Evolutionary conservation across 2,888 invertebrate genomes (phyloP), one percentile per base, ranked within the genome.

Genomic region (Plagodis pulveraria): DNA sequence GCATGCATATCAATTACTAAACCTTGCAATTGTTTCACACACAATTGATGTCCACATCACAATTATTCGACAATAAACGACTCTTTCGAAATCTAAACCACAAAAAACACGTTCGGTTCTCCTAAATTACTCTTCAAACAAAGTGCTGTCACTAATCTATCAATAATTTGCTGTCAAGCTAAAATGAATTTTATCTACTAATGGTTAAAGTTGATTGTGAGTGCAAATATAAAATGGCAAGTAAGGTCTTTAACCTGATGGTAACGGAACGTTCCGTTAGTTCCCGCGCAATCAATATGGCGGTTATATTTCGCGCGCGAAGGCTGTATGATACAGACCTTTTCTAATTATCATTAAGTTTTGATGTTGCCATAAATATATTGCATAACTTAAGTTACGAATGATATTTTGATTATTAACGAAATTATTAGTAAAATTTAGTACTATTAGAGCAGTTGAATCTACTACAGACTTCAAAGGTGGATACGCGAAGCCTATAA

Each of bases 271-370:
- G 54, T 65, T 75, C 83, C 81, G 83, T 84, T 84, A 83, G 61
- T 77, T 77, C 72, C 70, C 77, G 77, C 79, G 76, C 76, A 78
- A 77, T 76, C 78, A 80, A 75, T 77, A 81, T 80, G 82, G 81
- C 76, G 69, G 58, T 40, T 36, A 49, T 55, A 65, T 70, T 72
- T 66, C 58, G 72, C 72, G 70, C 67, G 74, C 66, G 61, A 68
- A 69, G 38, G 70, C 65, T 56, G 33, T 40, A 68, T 69, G 66
- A 64, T 72, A 63, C 59, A 50, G 66, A 56, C 52, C 49, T 58
- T 40, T 40, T 8, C 10, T 40, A 9, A 6, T 40, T 0, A 6
- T 40, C 10, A 22, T 22, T 1, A 22, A 22, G 22, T 22, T 22
- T 22, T 22, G 22, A 22, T 22, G 4, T 22, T 22, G 22, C 22